phyloP scores from a whole-genome alignment of 2,113 vertebrate species.

The Sturnira hondurensis region DNA sequence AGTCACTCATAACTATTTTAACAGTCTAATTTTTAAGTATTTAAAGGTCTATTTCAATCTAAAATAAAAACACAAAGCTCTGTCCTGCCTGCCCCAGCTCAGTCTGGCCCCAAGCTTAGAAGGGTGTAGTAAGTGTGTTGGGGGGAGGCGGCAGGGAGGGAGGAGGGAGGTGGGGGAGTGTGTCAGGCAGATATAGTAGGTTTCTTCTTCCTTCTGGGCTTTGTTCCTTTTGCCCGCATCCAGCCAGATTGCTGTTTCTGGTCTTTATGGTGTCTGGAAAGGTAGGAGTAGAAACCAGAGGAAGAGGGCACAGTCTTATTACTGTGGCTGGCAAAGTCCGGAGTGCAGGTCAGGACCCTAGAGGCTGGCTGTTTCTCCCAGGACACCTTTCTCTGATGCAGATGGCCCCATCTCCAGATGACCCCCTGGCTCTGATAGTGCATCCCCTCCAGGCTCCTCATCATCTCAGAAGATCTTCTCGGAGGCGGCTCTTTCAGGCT shows the following conservation, averaged over 20 bases:
- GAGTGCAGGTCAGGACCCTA: neutral
- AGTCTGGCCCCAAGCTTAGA: neutral
- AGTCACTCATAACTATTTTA: neutral
- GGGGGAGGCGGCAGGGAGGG: too few relatives aligned
- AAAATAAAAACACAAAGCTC: neutral
- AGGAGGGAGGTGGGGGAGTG: too few relatives aligned
- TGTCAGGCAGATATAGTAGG: neutral
- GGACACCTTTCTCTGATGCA: neutral
- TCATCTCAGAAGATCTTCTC: neutral
- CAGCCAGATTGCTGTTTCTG: neutral
- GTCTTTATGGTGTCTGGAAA: neutral
- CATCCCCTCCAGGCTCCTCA: neutral
- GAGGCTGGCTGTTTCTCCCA: neutral
- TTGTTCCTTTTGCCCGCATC: neutral
- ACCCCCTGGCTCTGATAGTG: neutral
- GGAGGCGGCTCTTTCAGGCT: rapidly evolving
- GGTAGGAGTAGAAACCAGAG: neutral
- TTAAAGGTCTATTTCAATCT: neutral
- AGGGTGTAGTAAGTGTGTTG: neutral
- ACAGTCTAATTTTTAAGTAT: neutral
- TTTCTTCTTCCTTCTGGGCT: neutral
- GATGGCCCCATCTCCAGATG: rapidly evolving
- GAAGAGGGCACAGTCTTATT: neutral
- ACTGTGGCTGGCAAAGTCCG: neutral
- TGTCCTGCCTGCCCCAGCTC: neutral